Evolutionary conservation across 2,797 vertebrate genomes (phyloP).

Genomic region (Aldrovandia affinis): DNA sequence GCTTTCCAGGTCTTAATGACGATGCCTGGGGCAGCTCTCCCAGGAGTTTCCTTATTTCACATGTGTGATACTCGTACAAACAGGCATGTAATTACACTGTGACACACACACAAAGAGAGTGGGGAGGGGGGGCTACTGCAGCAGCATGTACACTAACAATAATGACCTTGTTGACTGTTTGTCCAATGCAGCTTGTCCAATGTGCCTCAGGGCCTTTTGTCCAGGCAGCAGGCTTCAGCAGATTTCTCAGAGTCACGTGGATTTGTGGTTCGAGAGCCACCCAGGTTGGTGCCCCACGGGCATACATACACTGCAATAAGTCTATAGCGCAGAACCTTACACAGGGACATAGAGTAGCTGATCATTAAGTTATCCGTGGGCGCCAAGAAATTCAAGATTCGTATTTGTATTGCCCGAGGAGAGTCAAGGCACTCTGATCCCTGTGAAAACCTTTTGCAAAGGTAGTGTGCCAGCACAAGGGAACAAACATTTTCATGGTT

Average conservation of each 20-base stretch:
- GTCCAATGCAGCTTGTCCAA: slow-evolving; percentile 2
- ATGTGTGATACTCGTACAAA: neutral
- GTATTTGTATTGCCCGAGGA: neutral
- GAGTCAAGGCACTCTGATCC: neutral
- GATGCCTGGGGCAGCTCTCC: neutral
- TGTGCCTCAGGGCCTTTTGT: neutral
- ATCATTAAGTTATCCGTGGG: neutral
- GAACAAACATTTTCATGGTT: too few relatives aligned
- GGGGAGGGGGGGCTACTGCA: neutral
- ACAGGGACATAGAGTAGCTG: too few relatives aligned
- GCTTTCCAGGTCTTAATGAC: slow-evolving; percentile 16
- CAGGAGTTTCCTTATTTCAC: neutral
- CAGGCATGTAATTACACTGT: neutral
- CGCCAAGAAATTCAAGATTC: neutral
- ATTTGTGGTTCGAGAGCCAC: too few relatives aligned
- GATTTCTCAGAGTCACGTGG: neutral
- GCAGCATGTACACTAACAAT: neutral
- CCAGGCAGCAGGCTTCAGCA: neutral
- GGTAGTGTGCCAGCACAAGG: too few relatives aligned
- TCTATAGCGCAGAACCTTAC: too few relatives aligned
- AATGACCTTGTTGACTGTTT: neutral
- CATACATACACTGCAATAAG: too few relatives aligned
- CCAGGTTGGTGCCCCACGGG: too few relatives aligned
- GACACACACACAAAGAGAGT: neutral
- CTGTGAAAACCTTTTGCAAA: too few relatives aligned